These are phyloP conservation scores for Gulo gulo DNA, from an alignment of 2,113 vertebrate genomes.

Conservation along the genomic window DNA sequence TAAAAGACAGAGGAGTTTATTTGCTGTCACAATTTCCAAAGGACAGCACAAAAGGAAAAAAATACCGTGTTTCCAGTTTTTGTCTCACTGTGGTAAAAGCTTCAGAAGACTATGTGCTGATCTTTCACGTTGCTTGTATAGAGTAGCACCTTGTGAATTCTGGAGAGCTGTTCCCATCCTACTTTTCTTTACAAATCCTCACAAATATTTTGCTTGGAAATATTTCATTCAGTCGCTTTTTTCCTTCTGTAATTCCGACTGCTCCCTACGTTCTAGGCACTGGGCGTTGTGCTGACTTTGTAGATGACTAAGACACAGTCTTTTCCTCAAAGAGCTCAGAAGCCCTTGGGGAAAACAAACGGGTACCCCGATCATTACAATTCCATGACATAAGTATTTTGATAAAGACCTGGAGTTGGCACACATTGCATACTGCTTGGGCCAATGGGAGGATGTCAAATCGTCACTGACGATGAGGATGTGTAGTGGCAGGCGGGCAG, in stretches of 20 bases:
- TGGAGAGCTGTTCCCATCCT: not conserved
- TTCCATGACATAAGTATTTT: not conserved
- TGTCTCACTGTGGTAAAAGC: constrained; percentile 47
- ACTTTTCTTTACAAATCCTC: constrained; percentile 29
- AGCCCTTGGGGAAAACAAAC: not conserved
- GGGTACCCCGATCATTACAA: not conserved
- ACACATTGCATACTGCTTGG: not conserved
- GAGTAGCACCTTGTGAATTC: constrained; percentile 41
- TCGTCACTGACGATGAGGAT: not conserved
- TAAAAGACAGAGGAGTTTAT: not conserved
- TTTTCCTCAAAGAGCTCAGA: not conserved
- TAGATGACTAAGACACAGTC: not conserved
- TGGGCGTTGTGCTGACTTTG: not conserved
- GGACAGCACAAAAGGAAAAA: not conserved
- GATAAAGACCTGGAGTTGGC: not conserved
- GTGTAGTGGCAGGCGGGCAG: not conserved
- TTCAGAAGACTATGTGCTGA: not conserved
- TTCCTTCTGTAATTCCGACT: not conserved
- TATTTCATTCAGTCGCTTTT: not conserved
- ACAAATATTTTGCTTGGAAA: constrained; percentile 1
- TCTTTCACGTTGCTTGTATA: not conserved
- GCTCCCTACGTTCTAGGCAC: not conserved
- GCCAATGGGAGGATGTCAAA: not conserved
- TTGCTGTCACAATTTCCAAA: constrained; percentile 40
- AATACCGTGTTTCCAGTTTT: constrained; percentile 15